Evolutionary conservation across 2,113 vertebrate genomes (phyloP), one percentile per base, ranked within the genome.

Genomic region (Willisornis vidua): DNA sequence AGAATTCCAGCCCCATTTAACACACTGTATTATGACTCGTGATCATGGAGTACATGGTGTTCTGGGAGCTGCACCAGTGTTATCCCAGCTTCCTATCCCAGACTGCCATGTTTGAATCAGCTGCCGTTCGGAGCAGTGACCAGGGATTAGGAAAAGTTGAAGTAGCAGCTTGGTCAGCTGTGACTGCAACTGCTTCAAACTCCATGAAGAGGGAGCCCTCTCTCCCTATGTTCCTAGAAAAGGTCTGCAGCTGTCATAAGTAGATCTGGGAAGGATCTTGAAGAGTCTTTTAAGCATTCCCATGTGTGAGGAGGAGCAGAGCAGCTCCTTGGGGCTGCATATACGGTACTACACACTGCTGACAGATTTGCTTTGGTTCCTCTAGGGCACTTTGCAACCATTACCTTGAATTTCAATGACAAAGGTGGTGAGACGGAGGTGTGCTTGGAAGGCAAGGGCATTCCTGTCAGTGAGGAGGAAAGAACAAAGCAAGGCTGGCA

Each of bases 401-500:
- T 99, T 96, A 98, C 95, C 28, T 97, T 99, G 97, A 97, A 97
- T 51, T 98, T 99, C 89, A 91, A 74, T 37, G 98, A 99, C 91
- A 98, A 97, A 94, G 98, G 98, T 37, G 98, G 98, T 0, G 98
- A 99, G 98, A 99, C 99, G 0, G 98, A 98, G 94, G 96, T 99
- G 65, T 96, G 88, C 85, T 97, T 99, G 97, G 98, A 99, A 90
- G 99, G 98, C 78, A 97, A 96, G 39, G 99, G 98, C 14, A 95
- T 99, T 68, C 99, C 99, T 37, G 97, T 97, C 29, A 98, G 96
- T 0, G 98, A 99, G 97, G 99, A 99, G 84, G 99, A 99, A 87
- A 95, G 98, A 93, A 99, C 99, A 77, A 98, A 98, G 93, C 98
- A 99, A 97, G 99, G 99, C 80, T 99, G 99, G 99, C 98, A 97